Evolutionary conservation across 2,113 vertebrate genomes (phyloP), one percentile per base, ranked within the genome.

Genomic region (Oreochromis spilurus): DNA sequence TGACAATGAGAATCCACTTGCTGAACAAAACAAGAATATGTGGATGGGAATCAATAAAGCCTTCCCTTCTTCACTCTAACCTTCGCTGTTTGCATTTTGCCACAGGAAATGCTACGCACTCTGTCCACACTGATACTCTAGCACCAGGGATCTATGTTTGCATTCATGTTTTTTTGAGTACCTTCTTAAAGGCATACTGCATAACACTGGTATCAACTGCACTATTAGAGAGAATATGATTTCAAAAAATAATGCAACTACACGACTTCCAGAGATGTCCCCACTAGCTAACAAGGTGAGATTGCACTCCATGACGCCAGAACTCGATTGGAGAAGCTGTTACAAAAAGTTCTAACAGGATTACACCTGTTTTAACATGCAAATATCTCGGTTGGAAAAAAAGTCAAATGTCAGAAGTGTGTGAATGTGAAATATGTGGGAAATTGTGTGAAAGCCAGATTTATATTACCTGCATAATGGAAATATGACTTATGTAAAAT

Each of bases 11-110:
- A 79, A 82, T 82, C 82, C 45, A 85, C 60, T 88, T 80, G 53
- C 62, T n/a, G 83, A 78, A 81, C 81, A 60, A 84, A 83, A 82
- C 79, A 77, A 79, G n/a, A 70, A 53, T n/a, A 75, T 77, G 60
- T 14, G 16, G 78, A 81, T 9, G 52, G 54, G 21, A 65, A 91
- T 92, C 91, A 70, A 91, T 91, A 87, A 54, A 85, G 34, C 72
- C 24, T 60, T 77, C 26, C 6, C 65, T 19, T 79, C 50, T 83
- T 79, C 17, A 54, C 13, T 82, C 57, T 29, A 70, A 52, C 43
- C 24, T 26, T n/a, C 29, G 16, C 50, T 40, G 57, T 21, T 88
- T 62, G n/a, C 16, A 65, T 82, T 75, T 54, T 24, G n/a, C 26
- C 43, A 21, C 16, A 17, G 52, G 34, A 70, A 62, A 43, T 40